Conservation (phyloP, 2,113 vertebrate species). For the Eolophus roseicapilla region DNA sequence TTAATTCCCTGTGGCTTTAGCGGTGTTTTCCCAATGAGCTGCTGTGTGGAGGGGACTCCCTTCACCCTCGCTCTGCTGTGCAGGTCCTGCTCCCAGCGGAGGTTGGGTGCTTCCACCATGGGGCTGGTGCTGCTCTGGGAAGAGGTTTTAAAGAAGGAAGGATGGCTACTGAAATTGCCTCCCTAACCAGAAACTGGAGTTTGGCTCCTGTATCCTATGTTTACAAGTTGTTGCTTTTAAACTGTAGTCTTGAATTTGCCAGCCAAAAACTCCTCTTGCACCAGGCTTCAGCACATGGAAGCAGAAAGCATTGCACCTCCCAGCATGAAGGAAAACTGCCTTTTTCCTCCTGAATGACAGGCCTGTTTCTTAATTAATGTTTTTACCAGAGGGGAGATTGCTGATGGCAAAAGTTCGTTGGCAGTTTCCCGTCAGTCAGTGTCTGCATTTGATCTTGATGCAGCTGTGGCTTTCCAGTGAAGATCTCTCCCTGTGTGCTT, state of each 20-base stretch:
- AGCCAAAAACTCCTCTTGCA: not conserved
- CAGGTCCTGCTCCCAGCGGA: not conserved
- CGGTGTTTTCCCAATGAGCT: not conserved
- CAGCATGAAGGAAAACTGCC: not conserved
- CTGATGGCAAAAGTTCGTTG: not conserved
- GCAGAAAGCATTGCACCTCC: not conserved
- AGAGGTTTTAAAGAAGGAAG: not conserved
- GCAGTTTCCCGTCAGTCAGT: not conserved
- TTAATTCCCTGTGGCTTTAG: not conserved
- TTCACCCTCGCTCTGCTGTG: not conserved
- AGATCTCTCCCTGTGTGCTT: not conserved
- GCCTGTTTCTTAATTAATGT: accelerated
- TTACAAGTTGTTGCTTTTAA: not conserved
- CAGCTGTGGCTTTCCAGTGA: not conserved
- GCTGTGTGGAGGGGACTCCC: not conserved
- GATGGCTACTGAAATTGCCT: not conserved
- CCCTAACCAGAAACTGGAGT: not conserved
- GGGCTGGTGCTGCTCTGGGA: not conserved
- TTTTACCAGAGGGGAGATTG: not conserved
- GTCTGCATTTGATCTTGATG: accelerated
- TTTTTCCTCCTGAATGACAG: not conserved
- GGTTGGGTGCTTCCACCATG: accelerated
- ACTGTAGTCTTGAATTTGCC: not conserved
- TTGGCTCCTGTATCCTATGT: not conserved
- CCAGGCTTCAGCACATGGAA: accelerated